A percentile compares a stretch with the other conserved stretches of the same genome.
phyloP scores from a whole-genome alignment of 2,113 vertebrate species.

The Platysteira castanea region DNA sequence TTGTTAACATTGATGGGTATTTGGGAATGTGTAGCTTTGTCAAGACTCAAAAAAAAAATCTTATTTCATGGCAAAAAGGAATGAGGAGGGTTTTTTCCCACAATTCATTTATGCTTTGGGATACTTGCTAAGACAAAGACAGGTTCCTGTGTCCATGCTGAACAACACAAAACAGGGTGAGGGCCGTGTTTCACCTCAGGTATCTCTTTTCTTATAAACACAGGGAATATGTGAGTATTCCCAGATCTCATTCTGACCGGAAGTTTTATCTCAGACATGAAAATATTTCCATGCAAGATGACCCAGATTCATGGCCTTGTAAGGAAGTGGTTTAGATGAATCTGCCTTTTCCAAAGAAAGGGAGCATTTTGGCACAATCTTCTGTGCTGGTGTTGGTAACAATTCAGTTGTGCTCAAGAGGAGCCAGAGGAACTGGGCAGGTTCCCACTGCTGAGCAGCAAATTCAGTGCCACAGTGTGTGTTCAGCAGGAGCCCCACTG shows the following conservation, averaged over 20 bases:
- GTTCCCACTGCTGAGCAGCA: background rate
- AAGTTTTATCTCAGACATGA: background rate
- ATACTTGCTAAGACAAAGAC: background rate
- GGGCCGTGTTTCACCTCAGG: background rate
- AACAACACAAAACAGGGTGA: background rate
- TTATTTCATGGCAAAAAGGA: background rate
- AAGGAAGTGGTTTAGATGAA: background rate
- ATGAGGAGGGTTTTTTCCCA: background rate
- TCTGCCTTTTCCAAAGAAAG: background rate
- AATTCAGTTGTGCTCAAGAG: accelerated
- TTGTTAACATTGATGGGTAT: background rate
- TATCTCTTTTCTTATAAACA: background rate
- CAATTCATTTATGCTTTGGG: background rate
- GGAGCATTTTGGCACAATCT: background rate
- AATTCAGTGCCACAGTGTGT: background rate
- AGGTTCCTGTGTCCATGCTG: background rate
- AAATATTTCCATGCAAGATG: background rate
- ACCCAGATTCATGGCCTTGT: background rate
- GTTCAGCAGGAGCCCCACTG: background rate
- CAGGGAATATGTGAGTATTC: background rate
- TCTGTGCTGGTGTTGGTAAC: background rate
- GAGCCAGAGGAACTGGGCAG: background rate
- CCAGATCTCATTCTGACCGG: background rate
- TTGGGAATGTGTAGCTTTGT: background rate
- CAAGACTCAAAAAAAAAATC: background rate